A percentile compares a stretch with the other conserved stretches of the same genome.
Evolutionary conservation across 1,140 invertebrate species (phyloP).

Genomic region (Drosophila guanche): DNA sequence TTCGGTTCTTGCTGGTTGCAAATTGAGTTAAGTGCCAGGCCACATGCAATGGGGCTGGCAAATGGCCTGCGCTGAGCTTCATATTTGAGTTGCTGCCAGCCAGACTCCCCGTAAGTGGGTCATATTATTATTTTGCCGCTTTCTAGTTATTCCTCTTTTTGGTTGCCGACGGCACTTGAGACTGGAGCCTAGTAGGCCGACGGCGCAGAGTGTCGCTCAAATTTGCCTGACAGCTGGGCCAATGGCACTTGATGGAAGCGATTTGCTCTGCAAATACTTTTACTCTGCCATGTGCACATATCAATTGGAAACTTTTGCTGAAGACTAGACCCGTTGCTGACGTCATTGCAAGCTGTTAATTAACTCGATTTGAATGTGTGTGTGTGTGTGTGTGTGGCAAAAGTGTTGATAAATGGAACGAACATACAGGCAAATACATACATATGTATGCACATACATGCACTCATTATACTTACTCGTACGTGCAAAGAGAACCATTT

Average conservation of each 20-base stretch:
- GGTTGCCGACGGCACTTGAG: constrained; percentile 47
- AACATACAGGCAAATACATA: constrained; percentile 7
- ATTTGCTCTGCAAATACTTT: constrained; percentile 1
- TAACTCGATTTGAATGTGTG: constrained; percentile 44
- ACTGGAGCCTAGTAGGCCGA: too few species aligned
- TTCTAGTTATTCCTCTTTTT: constrained; percentile 30
- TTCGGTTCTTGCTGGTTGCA: constrained; percentile 50
- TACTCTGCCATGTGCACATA: constrained; percentile 14
- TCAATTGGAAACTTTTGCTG: constrained; percentile 42
- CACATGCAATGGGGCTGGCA: constrained; percentile 65
- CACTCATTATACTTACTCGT: background rate
- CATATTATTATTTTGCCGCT: constrained; percentile 46
- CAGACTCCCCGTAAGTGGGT: constrained; percentile 56
- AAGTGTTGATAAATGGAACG: constrained; percentile 48
- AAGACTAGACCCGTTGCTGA: constrained; percentile 29
- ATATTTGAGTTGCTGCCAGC: constrained; percentile 3
- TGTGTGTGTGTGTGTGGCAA: constrained; percentile 28
- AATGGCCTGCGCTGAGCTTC: constrained; percentile 38
- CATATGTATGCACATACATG: background rate
- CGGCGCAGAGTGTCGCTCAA: constrained; percentile 46
- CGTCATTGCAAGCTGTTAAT: constrained; percentile 60
- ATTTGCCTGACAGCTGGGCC: constrained; percentile 44
- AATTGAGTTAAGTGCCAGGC: constrained; percentile 77
- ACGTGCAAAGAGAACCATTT: constrained; percentile 21
- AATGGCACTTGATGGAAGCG: background rate